A percentile compares a stretch with the other conserved stretches of the same genome.
phyloP scores from a whole-genome alignment of 2,797 vertebrate genomes.

The Alosa sapidissima region DNA sequence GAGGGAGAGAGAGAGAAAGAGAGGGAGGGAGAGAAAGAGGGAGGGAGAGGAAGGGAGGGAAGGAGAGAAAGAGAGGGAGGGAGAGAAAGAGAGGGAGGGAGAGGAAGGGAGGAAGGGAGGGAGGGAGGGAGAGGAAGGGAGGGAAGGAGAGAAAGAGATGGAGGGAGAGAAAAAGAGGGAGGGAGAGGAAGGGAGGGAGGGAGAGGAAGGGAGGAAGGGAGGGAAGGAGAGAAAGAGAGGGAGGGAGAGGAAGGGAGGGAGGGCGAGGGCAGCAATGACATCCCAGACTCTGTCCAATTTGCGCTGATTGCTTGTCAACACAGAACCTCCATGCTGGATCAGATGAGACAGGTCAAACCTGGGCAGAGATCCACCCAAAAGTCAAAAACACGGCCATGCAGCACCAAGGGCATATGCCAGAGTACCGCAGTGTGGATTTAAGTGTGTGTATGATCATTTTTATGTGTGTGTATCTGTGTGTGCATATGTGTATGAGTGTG shows the following conservation, averaged over 20 bases:
- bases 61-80: neutral
- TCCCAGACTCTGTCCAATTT: slow-evolving; percentile 43
- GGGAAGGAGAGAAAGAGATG: too few relatives aligned
- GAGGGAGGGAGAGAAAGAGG: neutral
- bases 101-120: slow-evolving; percentile 12
- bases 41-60: slow-evolving; percentile 34
- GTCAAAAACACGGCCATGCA: neutral
- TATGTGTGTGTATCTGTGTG: neutral
- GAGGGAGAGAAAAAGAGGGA: neutral
- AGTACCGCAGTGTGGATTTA: neutral
- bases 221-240: too few relatives aligned
- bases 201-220: neutral
- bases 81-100: neutral
- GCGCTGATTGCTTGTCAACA: slow-evolving; percentile 63
- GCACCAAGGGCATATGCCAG: neutral
- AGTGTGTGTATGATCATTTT: neutral
- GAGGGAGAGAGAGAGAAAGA: neutral
- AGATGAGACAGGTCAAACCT: slow-evolving; percentile 44
- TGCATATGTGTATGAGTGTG: neutral
- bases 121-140: too few relatives aligned
- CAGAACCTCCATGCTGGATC: slow-evolving; percentile 35
- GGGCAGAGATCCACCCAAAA: neutral
- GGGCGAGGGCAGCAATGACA: slow-evolving; percentile 50
- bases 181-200: neutral
- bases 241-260: neutral